Evolutionary conservation across 1,140 invertebrate genomes (phyloP), one percentile per base, ranked within the genome.

Genomic region (Cheumatopsyche charites): DNA sequence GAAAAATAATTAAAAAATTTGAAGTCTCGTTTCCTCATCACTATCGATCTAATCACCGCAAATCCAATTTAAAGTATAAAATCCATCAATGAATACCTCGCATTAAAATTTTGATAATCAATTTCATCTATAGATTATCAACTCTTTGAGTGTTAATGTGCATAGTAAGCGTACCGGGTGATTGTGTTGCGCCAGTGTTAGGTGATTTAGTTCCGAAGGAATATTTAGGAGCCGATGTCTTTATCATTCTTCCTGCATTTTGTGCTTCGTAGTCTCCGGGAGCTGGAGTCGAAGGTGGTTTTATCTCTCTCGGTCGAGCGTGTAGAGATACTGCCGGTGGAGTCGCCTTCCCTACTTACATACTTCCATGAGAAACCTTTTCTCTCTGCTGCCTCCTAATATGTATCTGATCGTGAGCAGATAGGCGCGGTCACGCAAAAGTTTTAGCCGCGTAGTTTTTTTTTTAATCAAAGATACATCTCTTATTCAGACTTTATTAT

Each of bases 201-300:
- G 82, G 84, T 1, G 88, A 87, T 74, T 88, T 89, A 62, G 87
- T 79, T 7, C 88, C 87, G 78, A 89, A 92, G 1, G 90, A 90
- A 77, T 89, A 91, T 70, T 89, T 89, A 36, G 90, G 90, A 2
- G 89, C 87, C 72, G 87, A 85, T 73, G 89, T 88, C 71, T 89
- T 84, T 1, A 90, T 86, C 0, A 87, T 86, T 77, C 88, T 87
- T 47, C 87, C 87, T 0, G 88, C 88, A 70, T 90, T 90, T 77
- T 92, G 89, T 0, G 93, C 91, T 83, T 92, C 88, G 84, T 97
- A 89, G 83, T 93, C 88, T 67, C 94, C 87, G 62, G 95, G 88
- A 75, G 93, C 90, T 0, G 96, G 96, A 15, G 93, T 94, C 6
- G 88, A 84, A 74, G 93, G 92, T 0, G 85, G 77, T 75, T 89